Evolutionary conservation across 2,888 invertebrate species (phyloP).

Genomic region (Apodemia zela): DNA sequence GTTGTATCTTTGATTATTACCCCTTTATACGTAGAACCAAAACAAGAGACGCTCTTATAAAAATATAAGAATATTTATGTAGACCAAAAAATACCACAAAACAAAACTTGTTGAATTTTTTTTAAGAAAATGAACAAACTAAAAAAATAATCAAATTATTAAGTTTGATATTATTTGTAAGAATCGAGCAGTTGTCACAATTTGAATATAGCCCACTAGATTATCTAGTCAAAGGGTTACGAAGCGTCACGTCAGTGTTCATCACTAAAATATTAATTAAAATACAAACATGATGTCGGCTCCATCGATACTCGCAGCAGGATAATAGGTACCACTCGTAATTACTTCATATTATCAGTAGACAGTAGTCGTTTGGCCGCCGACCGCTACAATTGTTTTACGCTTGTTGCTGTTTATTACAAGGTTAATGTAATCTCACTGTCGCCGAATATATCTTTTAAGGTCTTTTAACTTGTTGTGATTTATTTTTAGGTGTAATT

Average conservation of each 20-base stretch:
- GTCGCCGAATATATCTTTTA: constrained; percentile 9
- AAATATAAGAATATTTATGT: no score
- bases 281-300: not conserved
- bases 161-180: no score
- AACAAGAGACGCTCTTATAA: no score
- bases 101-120: no score
- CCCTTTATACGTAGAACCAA: no score
- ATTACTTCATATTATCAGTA: constrained; percentile 26
- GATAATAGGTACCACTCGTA: constrained; percentile 16
- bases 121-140: no score
- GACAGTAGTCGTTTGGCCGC: constrained; percentile 27
- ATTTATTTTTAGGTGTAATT: not conserved
- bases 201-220: no score
- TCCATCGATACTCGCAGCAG: not conserved
- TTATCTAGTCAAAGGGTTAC: not conserved
- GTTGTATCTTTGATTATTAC: no score
- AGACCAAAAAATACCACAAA: no score
- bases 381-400: constrained; percentile 11
- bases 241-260: not conserved
- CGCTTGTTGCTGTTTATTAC: not conserved
- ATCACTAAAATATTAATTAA: constrained; percentile 12
- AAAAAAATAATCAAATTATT: no score
- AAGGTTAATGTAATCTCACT: constrained; percentile 10
- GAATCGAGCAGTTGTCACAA: no score
- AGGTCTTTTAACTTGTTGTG: constrained; percentile 6